phyloP scores from a whole-genome alignment of 2,797 vertebrate genomes.

The Menidia menidia region DNA sequence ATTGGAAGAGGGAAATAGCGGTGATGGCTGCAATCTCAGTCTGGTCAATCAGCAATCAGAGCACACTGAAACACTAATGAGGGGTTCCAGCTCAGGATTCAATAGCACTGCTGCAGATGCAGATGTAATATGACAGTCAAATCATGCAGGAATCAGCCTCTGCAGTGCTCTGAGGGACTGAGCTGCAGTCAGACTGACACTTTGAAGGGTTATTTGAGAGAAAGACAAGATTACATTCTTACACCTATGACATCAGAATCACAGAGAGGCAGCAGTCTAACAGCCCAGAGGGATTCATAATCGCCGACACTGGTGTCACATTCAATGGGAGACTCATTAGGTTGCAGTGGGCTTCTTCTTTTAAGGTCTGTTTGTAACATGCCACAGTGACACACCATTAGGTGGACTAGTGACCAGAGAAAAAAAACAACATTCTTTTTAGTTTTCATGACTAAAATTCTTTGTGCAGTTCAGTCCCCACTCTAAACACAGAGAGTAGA shows the following conservation, averaged over 20 bases:
- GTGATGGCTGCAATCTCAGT: conserved; percentile 63
- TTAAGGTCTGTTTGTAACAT: conserved; percentile 9
- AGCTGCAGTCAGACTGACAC: conserved; percentile 33
- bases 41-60: conserved; percentile 79
- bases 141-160: conserved; percentile 40
- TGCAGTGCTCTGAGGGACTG: conserved; percentile 16
- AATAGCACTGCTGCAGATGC: conserved; percentile 56
- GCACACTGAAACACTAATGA: conserved; percentile 70
- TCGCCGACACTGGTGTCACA: conserved; percentile 20
- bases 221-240: conserved; percentile 38
- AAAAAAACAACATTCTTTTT: not conserved
- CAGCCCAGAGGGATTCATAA: conserved; percentile 30
- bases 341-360: too few relatives aligned
- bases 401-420: conserved; percentile 17
- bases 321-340: conserved; percentile 21
- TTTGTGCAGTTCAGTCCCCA: not conserved
- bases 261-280: conserved; percentile 26
- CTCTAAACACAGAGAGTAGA: not conserved
- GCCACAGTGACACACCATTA: conserved; percentile 26
- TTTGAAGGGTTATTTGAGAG: conserved; percentile 42
- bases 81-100: conserved; percentile 56
- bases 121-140: conserved; percentile 72
- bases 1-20: conserved; percentile 60
- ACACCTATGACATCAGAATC: conserved; percentile 33
- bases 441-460: too few relatives aligned